Evolutionary conservation across 1,140 invertebrate species (phyloP).

Genomic region (Drosophila truncata): DNA sequence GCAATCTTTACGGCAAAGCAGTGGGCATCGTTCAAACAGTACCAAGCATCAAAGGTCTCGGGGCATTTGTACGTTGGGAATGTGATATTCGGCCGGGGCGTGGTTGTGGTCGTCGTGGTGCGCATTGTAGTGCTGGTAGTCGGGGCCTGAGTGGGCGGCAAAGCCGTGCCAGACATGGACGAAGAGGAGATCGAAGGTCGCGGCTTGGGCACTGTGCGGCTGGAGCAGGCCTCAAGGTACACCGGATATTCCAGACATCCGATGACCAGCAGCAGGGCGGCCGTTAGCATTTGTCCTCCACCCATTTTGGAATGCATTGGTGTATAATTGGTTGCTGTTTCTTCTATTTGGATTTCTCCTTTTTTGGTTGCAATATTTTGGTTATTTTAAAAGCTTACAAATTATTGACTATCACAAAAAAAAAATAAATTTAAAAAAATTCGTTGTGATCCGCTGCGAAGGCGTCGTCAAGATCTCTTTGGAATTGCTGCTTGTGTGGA

Average conservation of each 20-base stretch:
- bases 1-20: conserved; percentile 97
- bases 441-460: conserved; percentile 39
- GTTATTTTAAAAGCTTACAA: conserved; percentile 59
- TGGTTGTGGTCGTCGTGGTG: conserved; percentile 87
- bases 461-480: conserved; percentile 70
- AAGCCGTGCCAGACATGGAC: conserved; percentile 68
- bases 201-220: conserved; percentile 93
- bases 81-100: conserved; percentile 95
- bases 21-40: conserved; percentile 96
- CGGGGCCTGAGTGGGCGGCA: conserved; percentile 85
- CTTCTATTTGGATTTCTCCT: conserved; percentile 45
- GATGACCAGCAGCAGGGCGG: conserved; percentile 47
- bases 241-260: conserved; percentile 51
- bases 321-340: conserved; percentile 14
- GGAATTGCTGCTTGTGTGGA: conserved; percentile 60
- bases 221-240: conserved; percentile 91
- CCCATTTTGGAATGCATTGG: conserved; percentile 43
- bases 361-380: conserved; percentile 49
- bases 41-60: conserved; percentile 95
- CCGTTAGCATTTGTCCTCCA: conserved; percentile 44
- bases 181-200: conserved; percentile 86
- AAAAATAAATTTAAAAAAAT: conserved; percentile 19
- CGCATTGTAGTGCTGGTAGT: conserved; percentile 66
- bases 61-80: conserved; percentile 97
- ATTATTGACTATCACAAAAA: conserved; percentile 68